Percentiles rank a stretch among this genome's conserved stretches.
Conservation (phyloP, 2,113 vertebrate species). For the Elgaria multicarinata region DNA sequence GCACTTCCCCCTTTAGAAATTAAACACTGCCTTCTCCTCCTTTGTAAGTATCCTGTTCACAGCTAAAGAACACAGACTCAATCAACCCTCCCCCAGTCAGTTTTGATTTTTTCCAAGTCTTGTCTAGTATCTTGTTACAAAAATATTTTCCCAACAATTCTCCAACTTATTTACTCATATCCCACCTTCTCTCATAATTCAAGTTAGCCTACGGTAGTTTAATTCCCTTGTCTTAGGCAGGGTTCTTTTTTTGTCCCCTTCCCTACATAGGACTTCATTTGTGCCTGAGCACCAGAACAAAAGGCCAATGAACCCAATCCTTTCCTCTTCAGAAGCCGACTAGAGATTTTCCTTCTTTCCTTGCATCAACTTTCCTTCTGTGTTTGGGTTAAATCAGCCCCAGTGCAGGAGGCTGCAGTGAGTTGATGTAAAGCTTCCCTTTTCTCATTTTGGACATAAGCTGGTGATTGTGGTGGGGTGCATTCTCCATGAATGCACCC, state of each 20-base stretch:
- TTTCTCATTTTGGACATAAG: not conserved
- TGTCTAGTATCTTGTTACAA: not conserved
- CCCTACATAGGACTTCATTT: not conserved
- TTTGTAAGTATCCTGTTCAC: not conserved
- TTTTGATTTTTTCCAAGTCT: not conserved
- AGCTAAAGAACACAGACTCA: not conserved
- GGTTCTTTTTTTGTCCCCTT: not conserved
- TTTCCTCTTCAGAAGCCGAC: not conserved
- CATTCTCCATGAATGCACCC: not conserved
- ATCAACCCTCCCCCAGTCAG: not conserved
- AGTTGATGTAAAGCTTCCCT: not conserved
- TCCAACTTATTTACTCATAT: not conserved
- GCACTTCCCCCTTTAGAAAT: not conserved
- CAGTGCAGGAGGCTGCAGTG: not conserved
- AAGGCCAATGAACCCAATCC: not conserved
- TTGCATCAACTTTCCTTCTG: not conserved
- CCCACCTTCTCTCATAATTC: not conserved
- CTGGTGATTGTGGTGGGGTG: not conserved
- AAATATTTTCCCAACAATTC: not conserved
- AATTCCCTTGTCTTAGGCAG: not conserved
- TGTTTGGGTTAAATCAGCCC: not conserved
- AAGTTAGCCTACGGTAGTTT: not conserved
- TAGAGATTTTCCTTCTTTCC: not conserved
- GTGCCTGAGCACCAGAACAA: not conserved
- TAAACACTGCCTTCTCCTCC: not conserved